Evolutionary conservation across 2,113 vertebrate genomes (phyloP).

Genomic region (Urocitellus parryii): DNA sequence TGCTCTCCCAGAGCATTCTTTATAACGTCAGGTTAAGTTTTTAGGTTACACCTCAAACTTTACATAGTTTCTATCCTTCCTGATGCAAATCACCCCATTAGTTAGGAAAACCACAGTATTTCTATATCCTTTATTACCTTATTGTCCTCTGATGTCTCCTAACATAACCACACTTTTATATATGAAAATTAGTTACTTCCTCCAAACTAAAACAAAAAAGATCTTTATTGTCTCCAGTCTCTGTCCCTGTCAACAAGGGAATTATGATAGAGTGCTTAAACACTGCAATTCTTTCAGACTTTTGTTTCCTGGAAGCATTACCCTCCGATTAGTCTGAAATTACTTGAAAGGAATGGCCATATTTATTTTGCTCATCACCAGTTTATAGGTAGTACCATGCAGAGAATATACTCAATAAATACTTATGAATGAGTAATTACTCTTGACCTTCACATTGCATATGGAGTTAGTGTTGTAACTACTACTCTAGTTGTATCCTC

Average conservation of each 20-base stretch:
- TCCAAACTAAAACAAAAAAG: no score
- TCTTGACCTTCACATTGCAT: background rate
- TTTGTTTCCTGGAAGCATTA: background rate
- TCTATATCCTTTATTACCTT: no score
- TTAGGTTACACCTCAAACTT: background rate
- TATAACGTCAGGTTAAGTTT: background rate
- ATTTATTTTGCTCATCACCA: background rate
- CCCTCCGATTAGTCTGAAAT: background rate
- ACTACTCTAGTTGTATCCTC: background rate
- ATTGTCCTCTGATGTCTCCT: no score
- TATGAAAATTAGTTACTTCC: no score
- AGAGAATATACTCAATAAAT: background rate
- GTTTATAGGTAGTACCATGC: background rate
- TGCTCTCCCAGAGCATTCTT: background rate
- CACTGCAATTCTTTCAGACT: background rate
- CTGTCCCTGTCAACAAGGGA: background rate
- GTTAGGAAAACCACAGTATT: no score
- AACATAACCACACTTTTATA: no score
- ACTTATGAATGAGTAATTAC: background rate
- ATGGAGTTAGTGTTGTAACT: background rate
- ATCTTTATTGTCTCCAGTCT: no score
- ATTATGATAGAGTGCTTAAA: background rate
- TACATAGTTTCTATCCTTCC: background rate
- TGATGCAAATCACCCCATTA: background rate
- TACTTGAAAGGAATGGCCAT: background rate